Conservation (phyloP, 2,113 vertebrate species). For the Pseudonaja textilis region DNA sequence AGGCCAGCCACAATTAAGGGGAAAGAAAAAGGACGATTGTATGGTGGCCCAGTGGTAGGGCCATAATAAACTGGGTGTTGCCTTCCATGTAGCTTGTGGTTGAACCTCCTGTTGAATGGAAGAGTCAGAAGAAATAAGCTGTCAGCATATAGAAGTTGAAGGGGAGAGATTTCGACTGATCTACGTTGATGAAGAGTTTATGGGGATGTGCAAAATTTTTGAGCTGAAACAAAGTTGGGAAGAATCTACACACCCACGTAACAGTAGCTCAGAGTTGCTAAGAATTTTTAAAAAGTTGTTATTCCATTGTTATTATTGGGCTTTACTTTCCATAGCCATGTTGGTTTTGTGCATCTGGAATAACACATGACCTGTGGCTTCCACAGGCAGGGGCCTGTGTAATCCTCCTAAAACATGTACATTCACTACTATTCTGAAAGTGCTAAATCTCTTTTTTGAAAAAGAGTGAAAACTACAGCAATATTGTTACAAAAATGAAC, state of each 20-base stretch:
- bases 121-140: constrained; percentile 4
- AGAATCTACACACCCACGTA: not conserved
- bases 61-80: constrained; percentile 32
- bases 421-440: not conserved
- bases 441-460: not conserved
- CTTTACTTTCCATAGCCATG: not conserved
- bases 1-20: constrained; percentile 30
- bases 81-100: constrained; percentile 20
- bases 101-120: constrained; percentile 11
- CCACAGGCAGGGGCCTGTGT: not conserved
- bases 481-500: not conserved
- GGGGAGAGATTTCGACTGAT: not conserved
- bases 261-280: not conserved
- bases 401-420: not conserved
- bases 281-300: not conserved
- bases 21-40: constrained; percentile 25
- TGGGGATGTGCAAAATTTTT: not conserved
- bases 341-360: not conserved
- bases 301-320: not conserved
- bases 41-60: constrained; percentile 23
- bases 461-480: not conserved
- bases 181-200: not conserved
- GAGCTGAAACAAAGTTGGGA: not conserved
- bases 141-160: constrained; percentile 12
- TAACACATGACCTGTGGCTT: too few relatives aligned